Evolutionary conservation across 2,888 invertebrate species (phyloP).

Genomic region (Pedicia rivosa): DNA sequence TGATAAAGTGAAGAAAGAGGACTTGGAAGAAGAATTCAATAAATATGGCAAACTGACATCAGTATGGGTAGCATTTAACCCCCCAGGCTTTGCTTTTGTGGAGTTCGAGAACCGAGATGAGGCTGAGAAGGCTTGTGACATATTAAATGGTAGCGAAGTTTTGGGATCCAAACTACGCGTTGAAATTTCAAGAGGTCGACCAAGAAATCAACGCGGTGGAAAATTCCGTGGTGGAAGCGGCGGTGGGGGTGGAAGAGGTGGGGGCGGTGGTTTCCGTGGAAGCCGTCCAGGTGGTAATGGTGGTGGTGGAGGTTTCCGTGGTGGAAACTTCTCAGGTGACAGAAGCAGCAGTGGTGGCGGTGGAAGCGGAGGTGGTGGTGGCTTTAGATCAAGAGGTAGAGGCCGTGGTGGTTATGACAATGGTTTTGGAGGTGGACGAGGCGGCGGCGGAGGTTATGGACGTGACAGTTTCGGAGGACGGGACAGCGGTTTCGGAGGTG

Average conservation of each 20-base stretch:
- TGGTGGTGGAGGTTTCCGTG: neutral
- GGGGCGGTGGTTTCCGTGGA: constrained; percentile 31
- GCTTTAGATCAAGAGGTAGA: constrained; percentile 29
- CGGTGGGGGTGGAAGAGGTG: constrained; percentile 31
- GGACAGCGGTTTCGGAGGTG: constrained; percentile 14
- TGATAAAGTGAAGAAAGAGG: constrained; percentile 81
- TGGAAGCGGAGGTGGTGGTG: constrained; percentile 2
- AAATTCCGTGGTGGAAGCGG: constrained; percentile 40
- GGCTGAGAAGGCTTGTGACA: constrained; percentile 74
- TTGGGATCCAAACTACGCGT: constrained; percentile 77
- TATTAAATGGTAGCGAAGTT: constrained; percentile 41
- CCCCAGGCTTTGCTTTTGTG: constrained; percentile 87
- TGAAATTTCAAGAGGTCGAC: constrained; percentile 70
- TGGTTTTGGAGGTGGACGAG: constrained; percentile 13
- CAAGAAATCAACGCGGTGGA: constrained; percentile 49
- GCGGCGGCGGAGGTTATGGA: constrained; percentile 9
- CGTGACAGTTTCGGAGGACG: constrained; percentile 12
- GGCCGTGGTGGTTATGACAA: constrained; percentile 19
- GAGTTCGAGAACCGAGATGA: constrained; percentile 80
- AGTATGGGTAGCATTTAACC: constrained; percentile 85
- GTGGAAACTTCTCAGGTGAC: neutral
- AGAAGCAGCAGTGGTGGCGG: neutral
- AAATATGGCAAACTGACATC: constrained; percentile 85
- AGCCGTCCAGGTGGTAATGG: constrained; percentile 18
- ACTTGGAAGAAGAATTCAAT: constrained; percentile 77